Percentiles rank a stretch among this genome's conserved stretches.
phyloP scores from a whole-genome alignment of 2,888 invertebrate species.

The Eupelmus urozonus region DNA sequence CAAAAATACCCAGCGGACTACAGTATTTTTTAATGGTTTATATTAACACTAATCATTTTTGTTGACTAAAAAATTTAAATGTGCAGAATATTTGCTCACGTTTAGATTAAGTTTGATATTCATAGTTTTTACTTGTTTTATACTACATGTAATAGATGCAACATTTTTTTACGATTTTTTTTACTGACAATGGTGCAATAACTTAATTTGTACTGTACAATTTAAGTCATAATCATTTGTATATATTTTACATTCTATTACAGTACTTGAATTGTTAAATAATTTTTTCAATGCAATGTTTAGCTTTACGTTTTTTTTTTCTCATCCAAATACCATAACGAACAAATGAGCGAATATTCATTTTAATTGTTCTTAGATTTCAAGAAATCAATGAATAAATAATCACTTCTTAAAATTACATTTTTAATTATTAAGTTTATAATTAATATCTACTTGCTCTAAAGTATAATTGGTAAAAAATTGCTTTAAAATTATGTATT shows the following conservation, averaged over 20 bases:
- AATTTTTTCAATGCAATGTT: constrained; percentile 38
- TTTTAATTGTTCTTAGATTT: constrained; percentile 23
- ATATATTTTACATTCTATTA: constrained; percentile 54
- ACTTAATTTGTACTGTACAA: constrained; percentile 38
- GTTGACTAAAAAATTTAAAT: constrained; percentile 16
- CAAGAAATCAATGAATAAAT: constrained; percentile 28
- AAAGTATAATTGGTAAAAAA: constrained; percentile 39
- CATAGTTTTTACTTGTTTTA: constrained; percentile 20
- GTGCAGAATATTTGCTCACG: constrained; percentile 40
- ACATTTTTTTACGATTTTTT: constrained; percentile 49
- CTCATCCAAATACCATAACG: neutral
- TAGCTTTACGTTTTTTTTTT: constrained; percentile 28
- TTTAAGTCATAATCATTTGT: constrained; percentile 55
- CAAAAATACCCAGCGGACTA: constrained; percentile 36
- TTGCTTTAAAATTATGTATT: constrained; percentile 39
- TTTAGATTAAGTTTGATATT: constrained; percentile 38
- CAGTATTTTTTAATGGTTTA: constrained; percentile 16
- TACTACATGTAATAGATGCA: constrained; percentile 14
- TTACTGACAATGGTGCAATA: constrained; percentile 57
- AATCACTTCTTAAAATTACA: constrained; percentile 37
- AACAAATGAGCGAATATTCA: constrained; percentile 40
- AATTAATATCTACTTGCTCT: neutral
- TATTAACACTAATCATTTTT: constrained; percentile 21
- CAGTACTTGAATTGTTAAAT: constrained; percentile 38
- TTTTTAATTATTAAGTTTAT: constrained; percentile 25